Conservation (phyloP, 2,888 invertebrate genomes). For the Cataglyphis livida region DNA sequence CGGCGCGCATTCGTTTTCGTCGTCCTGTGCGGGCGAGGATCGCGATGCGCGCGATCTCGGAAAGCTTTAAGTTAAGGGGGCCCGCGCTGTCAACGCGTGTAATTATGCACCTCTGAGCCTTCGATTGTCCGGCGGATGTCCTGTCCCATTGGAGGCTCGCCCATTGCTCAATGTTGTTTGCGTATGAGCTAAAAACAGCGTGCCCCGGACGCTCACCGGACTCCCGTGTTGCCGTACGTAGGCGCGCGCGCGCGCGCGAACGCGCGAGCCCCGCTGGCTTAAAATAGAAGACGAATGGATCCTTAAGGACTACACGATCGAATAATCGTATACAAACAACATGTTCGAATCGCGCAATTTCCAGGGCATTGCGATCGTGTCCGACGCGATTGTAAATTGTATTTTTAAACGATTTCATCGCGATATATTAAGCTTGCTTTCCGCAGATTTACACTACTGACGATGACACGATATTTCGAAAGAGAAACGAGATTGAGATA, state of each 20-base stretch:
- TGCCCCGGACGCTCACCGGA: constrained; percentile 16
- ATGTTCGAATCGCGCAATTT: constrained; percentile 5
- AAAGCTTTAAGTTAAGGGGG: constrained; percentile 38
- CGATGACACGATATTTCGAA: background rate
- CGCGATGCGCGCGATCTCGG: background rate
- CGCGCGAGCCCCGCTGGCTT: background rate
- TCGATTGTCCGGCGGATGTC: constrained; percentile 53
- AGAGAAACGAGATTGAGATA: background rate
- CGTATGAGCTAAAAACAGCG: constrained; percentile 51
- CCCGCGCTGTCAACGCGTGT: constrained; percentile 32
- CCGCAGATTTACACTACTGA: background rate
- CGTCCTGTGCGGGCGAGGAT: constrained; percentile 40
- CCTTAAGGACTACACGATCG: constrained; percentile 50
- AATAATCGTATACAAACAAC: constrained; percentile 32
- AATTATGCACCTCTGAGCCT: constrained; percentile 50
- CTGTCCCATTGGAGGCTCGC: background rate
- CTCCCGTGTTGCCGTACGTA: background rate
- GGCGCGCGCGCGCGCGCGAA: background rate
- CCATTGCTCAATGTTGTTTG: constrained; percentile 56
- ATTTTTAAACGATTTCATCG: background rate
- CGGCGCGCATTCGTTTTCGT: background rate
- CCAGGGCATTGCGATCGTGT: background rate
- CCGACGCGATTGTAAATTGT: constrained; percentile 4
- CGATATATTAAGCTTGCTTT: background rate
- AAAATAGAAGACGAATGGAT: constrained; percentile 49